Evolutionary conservation across 2,113 vertebrate genomes (phyloP).

Genomic region (Pomatorhinus ruficollis): DNA sequence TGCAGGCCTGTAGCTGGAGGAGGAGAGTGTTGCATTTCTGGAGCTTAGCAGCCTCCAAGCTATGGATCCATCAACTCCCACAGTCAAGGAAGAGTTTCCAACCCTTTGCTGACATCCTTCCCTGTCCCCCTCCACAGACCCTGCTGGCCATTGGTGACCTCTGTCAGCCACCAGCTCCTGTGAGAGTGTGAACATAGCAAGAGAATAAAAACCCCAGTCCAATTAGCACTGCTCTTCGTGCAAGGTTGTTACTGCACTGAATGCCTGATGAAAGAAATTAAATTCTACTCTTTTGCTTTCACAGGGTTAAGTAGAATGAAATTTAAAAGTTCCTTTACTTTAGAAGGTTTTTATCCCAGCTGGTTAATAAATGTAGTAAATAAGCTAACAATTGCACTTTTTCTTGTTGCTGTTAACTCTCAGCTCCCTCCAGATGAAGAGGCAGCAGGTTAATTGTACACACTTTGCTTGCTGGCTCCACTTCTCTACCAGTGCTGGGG

Average conservation of each 20-base stretch:
- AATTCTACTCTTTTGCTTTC: background rate
- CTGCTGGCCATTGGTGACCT: background rate
- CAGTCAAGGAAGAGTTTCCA: background rate
- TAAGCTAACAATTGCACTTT: slow-evolving; percentile 46
- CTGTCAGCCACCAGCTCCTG: background rate
- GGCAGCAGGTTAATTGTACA: background rate
- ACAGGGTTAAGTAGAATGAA: slow-evolving; percentile 24
- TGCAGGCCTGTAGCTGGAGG: fast-evolving
- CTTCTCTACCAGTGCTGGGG: background rate
- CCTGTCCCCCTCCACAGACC: background rate
- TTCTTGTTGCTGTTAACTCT: slow-evolving; percentile 26
- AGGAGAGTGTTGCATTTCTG: background rate
- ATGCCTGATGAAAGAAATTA: background rate
- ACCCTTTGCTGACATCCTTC: background rate
- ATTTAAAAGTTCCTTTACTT: slow-evolving; percentile 21
- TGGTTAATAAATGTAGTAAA: slow-evolving; percentile 56
- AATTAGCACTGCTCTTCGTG: background rate
- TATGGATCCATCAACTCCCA: background rate
- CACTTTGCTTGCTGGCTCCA: background rate
- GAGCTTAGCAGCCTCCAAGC: background rate
- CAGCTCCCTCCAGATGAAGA: background rate
- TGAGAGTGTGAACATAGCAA: background rate
- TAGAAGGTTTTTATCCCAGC: slow-evolving; percentile 19
- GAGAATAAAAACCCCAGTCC: background rate
- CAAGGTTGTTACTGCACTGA: background rate